These are phyloP conservation scores for Macrosoma leucophasiata DNA, from an alignment of 2,888 invertebrate species.

Conservation along the genomic window DNA sequence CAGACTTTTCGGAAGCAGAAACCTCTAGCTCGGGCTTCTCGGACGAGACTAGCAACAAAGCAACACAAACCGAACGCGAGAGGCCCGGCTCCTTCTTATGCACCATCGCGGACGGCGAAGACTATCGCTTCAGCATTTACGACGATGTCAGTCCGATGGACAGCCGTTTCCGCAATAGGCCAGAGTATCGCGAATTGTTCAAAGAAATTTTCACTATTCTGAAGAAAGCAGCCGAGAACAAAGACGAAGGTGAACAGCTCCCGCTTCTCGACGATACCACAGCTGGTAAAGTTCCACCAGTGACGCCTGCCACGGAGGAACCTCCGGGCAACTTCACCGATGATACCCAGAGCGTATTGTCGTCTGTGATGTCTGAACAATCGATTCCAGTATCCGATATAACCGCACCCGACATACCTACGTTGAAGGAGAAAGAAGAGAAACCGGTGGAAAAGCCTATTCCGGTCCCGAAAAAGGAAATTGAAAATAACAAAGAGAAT, in stretches of 20 bases:
- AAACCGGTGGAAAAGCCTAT: conserved; percentile 31
- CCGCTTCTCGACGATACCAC: conserved; percentile 81
- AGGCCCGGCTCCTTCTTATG: conserved; percentile 88
- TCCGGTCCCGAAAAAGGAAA: conserved; percentile 37
- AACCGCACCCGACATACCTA: conserved; percentile 69
- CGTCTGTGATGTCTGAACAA: conserved; percentile 84
- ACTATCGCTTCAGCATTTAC: conserved; percentile 90
- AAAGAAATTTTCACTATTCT: conserved; percentile 89
- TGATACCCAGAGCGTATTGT: conserved; percentile 83
- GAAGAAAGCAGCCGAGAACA: conserved; percentile 88
- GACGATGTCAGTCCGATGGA: conserved; percentile 87
- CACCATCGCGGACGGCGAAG: conserved; percentile 89
- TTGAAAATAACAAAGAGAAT: conserved; percentile 49
- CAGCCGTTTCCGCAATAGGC: conserved; percentile 87
- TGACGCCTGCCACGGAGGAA: conserved; percentile 80
- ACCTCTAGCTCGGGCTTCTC: conserved; percentile 90
- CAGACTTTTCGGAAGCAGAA: conserved; percentile 90
- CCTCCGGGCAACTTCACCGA: conserved; percentile 80
- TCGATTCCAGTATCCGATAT: conserved; percentile 82
- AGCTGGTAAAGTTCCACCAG: conserved; percentile 78
- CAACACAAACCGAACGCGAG: conserved; percentile 86
- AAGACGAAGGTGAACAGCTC: conserved; percentile 85
- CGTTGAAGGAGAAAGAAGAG: conserved; percentile 69
- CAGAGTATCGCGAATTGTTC: conserved; percentile 87
- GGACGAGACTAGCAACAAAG: conserved; percentile 89